A percentile compares a stretch with the other conserved stretches of the same genome.
phyloP scores from a whole-genome alignment of 2,888 invertebrate species.

The Amblyjoppa proteus region DNA sequence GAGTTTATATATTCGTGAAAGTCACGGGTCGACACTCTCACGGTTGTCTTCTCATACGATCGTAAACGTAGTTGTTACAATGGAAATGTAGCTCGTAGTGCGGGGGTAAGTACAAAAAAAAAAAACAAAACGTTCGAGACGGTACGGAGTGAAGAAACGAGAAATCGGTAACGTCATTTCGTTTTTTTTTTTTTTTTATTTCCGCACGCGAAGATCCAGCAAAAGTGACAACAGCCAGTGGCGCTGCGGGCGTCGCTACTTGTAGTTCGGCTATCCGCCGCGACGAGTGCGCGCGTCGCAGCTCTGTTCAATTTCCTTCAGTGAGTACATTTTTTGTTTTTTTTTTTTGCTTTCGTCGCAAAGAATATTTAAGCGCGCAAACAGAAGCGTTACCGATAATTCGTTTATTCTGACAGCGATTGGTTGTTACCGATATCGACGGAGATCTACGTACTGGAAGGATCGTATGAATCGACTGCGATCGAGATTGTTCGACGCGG shows the following conservation, averaged over 20 bases:
- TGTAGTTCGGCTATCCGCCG: not conserved
- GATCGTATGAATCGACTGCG: constrained; percentile 13
- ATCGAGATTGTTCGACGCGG: constrained; percentile 9
- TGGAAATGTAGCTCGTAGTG: constrained; percentile 38
- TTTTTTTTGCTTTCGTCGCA: not conserved
- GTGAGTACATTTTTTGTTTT: not conserved
- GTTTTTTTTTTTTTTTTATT: not conserved
- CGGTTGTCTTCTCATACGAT: constrained; percentile 47
- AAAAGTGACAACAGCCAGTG: not conserved
- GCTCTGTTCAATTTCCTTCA: not conserved
- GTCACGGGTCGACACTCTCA: constrained; percentile 28
- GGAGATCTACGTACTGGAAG: constrained; percentile 18
- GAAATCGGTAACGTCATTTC: constrained; percentile 3
- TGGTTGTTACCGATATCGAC: not conserved
- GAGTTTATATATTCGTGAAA: constrained; percentile 54
- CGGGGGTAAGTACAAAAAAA: constrained; percentile 31
- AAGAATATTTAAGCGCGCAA: not conserved
- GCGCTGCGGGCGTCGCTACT: not conserved
- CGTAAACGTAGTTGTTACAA: constrained; percentile 52
- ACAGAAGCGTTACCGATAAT: not conserved
- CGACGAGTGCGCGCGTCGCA: not conserved
- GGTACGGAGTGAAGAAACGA: constrained; percentile 33
- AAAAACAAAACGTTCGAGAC: constrained; percentile 14
- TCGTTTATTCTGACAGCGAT: not conserved
- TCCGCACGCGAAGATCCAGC: not conserved